phyloP scores from a whole-genome alignment of 2,797 vertebrate genomes.

The Sarcoramphus papa region DNA sequence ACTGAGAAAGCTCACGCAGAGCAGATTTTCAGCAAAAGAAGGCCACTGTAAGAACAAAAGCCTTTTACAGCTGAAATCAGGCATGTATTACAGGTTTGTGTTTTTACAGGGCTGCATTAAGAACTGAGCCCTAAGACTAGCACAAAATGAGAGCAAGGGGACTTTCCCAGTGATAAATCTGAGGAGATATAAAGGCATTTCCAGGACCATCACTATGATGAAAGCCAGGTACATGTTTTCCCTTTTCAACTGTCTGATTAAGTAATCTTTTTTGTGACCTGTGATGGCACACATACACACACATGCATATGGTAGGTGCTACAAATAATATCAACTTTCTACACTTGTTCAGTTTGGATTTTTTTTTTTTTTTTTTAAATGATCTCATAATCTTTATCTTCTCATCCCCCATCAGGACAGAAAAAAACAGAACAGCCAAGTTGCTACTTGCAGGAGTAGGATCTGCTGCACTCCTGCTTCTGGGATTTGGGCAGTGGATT shows the following conservation, averaged over 20 bases:
- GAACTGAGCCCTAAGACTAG: background rate
- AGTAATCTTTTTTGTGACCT: constrained; percentile 84
- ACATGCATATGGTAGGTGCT: background rate
- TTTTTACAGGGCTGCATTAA: constrained; percentile 46
- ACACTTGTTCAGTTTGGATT: background rate
- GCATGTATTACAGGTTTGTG: constrained; percentile 35
- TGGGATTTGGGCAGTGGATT: background rate
- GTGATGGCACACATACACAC: background rate
- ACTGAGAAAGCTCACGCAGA: constrained; percentile 60
- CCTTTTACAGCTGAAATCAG: constrained; percentile 58
- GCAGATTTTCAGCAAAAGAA: constrained; percentile 60
- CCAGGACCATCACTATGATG: constrained; percentile 84
- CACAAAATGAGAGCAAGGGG: background rate
- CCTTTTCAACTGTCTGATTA: constrained; percentile 85
- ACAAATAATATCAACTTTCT: background rate
- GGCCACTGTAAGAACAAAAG: constrained; percentile 54
- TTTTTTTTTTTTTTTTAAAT: background rate
- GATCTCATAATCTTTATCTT: background rate
- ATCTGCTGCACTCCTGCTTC: background rate
- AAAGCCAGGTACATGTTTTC: constrained; percentile 82
- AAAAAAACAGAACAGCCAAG: background rate
- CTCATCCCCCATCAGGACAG: background rate
- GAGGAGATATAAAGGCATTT: constrained; percentile 68
- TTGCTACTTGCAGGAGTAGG: background rate
- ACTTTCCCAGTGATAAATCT: background rate